phyloP scores from a whole-genome alignment of 2,888 invertebrate genomes.

The Dynastes maya region DNA sequence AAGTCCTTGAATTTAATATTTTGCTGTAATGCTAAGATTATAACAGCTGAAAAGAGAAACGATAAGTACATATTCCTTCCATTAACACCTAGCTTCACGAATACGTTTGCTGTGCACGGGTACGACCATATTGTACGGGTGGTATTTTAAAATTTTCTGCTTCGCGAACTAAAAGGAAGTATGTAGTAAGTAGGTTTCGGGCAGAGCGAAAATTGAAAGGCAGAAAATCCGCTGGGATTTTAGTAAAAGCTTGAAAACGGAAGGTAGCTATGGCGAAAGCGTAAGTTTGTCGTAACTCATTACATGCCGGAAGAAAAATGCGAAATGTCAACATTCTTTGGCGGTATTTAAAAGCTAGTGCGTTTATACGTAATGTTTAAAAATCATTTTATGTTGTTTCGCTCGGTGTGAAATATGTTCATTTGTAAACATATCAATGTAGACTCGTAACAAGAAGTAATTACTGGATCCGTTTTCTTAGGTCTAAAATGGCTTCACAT shows the following conservation, averaged over 20 bases:
- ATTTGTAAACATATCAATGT: too few species aligned
- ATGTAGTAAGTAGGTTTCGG: background rate
- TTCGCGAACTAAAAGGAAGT: background rate
- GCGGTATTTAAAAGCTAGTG: background rate
- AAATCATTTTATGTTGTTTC: background rate
- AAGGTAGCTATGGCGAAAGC: background rate
- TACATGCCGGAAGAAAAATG: conserved; percentile 10
- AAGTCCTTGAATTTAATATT: too few species aligned
- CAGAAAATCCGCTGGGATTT: conserved; percentile 5
- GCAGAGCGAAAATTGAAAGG: conserved; percentile 5
- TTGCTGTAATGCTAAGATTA: too few species aligned
- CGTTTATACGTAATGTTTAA: background rate
- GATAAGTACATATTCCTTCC: too few species aligned
- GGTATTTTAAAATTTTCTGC: conserved; percentile 1
- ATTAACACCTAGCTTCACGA: too few species aligned
- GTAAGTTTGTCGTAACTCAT: conserved; percentile 18
- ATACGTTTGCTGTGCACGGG: too few species aligned
- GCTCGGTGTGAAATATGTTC: background rate
- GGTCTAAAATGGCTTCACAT: background rate
- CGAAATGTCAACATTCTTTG: background rate
- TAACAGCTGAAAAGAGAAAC: too few species aligned
- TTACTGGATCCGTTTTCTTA: background rate
- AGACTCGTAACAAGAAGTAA: too few species aligned
- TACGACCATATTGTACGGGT: background rate
- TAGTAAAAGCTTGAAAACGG: conserved; percentile 14